Evolutionary conservation across 1,140 invertebrate genomes (phyloP), one percentile per base, ranked within the genome.

Genomic region (Cardiocondyla obscurior): DNA sequence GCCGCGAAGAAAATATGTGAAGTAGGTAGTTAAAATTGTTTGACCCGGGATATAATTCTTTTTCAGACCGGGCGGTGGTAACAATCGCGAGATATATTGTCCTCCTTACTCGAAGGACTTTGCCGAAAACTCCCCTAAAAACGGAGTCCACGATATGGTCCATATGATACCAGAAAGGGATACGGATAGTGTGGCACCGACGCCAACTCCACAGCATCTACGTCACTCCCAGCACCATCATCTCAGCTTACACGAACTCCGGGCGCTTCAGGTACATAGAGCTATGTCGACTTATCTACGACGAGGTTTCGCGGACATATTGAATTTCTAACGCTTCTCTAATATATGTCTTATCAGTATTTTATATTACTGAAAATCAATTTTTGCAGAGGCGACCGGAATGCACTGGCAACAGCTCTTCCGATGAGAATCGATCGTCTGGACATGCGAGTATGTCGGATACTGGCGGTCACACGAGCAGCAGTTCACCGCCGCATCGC

Each of bases 401-500:
- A 88, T 97, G 96, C 88, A 95, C 95, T 58, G 95, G 95, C 28
- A 97, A 97, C 92, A 98, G 97, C 91, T 98, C 97, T 16, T 98
- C 97, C 3, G 97, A 98, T 93, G 97, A 98, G 92, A 98, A 97
- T 92, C 95, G 97, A 33, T 98, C 97, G 16, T 98, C 97, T 0
- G 97, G 97, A 0, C 97, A 98, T 92, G 97, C 97, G n/a, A 97
- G 97, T 84, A 98, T 98, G 97, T 98, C 97, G 42, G 97, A 98
- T 89, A 97, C 96, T 49, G 96, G 96, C 1, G 96, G 95, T 19
- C 96, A 95, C 82, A 95, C 95, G 70, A 96, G 96, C 72, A 96
- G 96, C 84, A 95, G 95, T 53, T 96, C 96, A 6, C 96, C 95
- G 5, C 94, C 95, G 5, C 93, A 94, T 57, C 91, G 94, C 65